Evolutionary conservation across 2,113 vertebrate species (phyloP), one percentile per base, ranked within the genome.

Genomic region (Lycocorax pyrrhopterus): DNA sequence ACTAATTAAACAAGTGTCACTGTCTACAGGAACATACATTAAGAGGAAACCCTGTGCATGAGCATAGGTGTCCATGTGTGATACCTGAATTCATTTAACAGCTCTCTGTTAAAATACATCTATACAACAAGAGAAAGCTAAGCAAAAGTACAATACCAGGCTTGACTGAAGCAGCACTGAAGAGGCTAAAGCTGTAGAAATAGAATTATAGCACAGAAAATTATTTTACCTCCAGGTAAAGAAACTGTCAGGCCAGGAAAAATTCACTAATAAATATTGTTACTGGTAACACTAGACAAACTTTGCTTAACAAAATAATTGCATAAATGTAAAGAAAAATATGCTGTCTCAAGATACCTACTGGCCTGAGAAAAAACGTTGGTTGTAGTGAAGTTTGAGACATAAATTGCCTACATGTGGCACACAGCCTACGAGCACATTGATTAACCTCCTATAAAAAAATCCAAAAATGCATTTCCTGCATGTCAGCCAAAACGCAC

Each of bases 1-100:
- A 74, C 75, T 85, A 82, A 72, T 84, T 84, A 73, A 79, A 43
- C 78, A 92, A 77, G 29, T 49, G 25, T 69, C 74, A 87, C 22
- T 58, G 16, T 84, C 72, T 77, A 59, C 14, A 84, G 53, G 51
- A 93, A 84, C 35, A 71, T 29, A 80, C 10, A 59, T 62, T 83
- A 88, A 69, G 21, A 83, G 51, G 80, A 77, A 83, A 69, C 27
- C 49, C 58, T 90, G 37, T 74, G 43, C 62, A 32, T 37, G 9
- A 87, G 19, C 3, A 1, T 29, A 49, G 1, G 1, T 29, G 37
- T n/a, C n/a, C 10, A n/a, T 11, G 13, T 62, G 53, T 9, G 14
- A 83, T 43, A 89, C 10, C 13, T 6, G 2, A 74, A 84, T 27
- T 72, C 27, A 84, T 81, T 63, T 78, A 84, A 66, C 22, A 30